A percentile compares a stretch with the other conserved stretches of the same genome.
These are phyloP conservation scores for Austrofundulus limnaeus DNA, from an alignment of 2,113 vertebrate species.

Conservation along the genomic window DNA sequence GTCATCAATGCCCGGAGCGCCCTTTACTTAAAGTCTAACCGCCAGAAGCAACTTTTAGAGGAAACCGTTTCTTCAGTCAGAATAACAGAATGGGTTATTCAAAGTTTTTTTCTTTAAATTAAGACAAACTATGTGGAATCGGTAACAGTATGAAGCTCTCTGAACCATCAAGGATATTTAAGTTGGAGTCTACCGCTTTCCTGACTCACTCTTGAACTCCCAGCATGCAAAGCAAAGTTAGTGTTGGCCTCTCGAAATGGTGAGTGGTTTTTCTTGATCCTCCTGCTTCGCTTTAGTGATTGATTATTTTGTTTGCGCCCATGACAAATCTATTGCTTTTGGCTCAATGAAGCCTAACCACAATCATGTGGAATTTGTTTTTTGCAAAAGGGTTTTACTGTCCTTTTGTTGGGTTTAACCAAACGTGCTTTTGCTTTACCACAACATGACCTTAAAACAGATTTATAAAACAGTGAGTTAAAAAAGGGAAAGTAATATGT, in stretches of 20 bases:
- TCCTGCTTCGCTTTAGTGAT: slow-evolving; percentile 22
- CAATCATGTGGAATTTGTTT: slow-evolving; percentile 37
- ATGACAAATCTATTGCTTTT: slow-evolving; percentile 35
- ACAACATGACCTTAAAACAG: slow-evolving; percentile 30
- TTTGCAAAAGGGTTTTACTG: slow-evolving; percentile 40
- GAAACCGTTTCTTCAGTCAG: background rate
- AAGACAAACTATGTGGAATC: slow-evolving; percentile 41
- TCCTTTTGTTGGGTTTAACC: slow-evolving; percentile 57
- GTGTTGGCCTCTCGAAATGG: slow-evolving; percentile 40
- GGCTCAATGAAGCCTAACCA: slow-evolving; percentile 25
- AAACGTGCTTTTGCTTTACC: slow-evolving; percentile 45
- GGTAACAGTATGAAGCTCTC: slow-evolving; percentile 12
- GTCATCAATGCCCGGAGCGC: slow-evolving; percentile 8
- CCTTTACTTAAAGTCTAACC: slow-evolving; percentile 35
- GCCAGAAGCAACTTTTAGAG: slow-evolving; percentile 1
- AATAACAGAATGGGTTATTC: slow-evolving; percentile 9
- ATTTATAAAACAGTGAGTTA: slow-evolving; percentile 31
- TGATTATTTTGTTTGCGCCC: slow-evolving; percentile 30
- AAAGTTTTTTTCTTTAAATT: slow-evolving; percentile 4
- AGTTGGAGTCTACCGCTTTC: slow-evolving; percentile 28
- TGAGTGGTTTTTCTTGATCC: slow-evolving; percentile 58
- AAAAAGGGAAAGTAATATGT: slow-evolving; percentile 17
- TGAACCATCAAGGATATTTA: slow-evolving; percentile 46
- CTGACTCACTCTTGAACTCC: slow-evolving; percentile 19
- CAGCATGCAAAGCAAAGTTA: slow-evolving; percentile 19